phyloP scores from a whole-genome alignment of 2,113 vertebrate genomes.

The Eptatretus burgeri region DNA sequence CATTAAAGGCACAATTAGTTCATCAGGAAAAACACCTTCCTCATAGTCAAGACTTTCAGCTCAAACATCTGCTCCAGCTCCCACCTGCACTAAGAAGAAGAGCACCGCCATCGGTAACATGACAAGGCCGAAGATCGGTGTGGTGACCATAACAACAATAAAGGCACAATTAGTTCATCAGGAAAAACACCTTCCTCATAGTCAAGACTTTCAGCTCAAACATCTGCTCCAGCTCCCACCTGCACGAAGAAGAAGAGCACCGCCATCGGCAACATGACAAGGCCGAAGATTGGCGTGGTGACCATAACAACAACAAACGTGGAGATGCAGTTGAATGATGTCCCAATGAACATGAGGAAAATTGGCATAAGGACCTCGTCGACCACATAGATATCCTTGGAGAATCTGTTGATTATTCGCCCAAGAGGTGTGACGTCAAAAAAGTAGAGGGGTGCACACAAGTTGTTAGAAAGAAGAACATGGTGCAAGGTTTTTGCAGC shows the following conservation, averaged over 20 bases:
- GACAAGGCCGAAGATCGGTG: constrained; percentile 41
- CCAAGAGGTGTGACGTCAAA: constrained; percentile 73
- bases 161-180: too few species aligned
- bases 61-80: too few species aligned
- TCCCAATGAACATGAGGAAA: constrained; percentile 46
- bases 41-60: too few species aligned
- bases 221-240: constrained; percentile 19
- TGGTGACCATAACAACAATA: constrained; percentile 45
- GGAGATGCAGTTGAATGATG: constrained; percentile 34
- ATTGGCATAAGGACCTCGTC: constrained; percentile 45
- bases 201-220: too few species aligned
- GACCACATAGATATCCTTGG: constrained; percentile 63
- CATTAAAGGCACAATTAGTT: too few species aligned
- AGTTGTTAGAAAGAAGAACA: constrained; percentile 45
- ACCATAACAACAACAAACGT: constrained; percentile 43
- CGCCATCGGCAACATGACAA: constrained; percentile 41
- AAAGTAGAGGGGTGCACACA: constrained; percentile 61
- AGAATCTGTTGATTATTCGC: constrained; percentile 78
- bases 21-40: too few species aligned
- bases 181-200: too few species aligned
- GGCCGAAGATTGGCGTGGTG: constrained; percentile 44
- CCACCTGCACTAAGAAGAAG: constrained; percentile 63
- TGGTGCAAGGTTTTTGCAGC: constrained; percentile 37
- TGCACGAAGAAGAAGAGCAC: constrained; percentile 45
- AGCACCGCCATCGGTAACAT: constrained; percentile 33